These are phyloP conservation scores for Trypoxylus dichotomus DNA, from an alignment of 1,140 invertebrate species.

Conservation along the genomic window DNA sequence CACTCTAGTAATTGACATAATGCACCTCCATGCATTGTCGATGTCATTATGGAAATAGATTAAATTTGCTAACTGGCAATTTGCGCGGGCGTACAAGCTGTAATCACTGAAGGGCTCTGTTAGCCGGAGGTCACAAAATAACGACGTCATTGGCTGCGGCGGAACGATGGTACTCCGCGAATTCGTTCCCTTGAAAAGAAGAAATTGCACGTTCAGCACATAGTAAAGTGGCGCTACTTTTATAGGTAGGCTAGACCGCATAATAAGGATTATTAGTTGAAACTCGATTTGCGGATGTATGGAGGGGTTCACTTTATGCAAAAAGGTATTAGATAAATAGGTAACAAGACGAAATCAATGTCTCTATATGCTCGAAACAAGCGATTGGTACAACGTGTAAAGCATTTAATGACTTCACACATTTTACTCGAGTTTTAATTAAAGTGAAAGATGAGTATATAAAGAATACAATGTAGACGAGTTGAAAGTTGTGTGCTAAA, in stretches of 20 bases:
- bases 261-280: neutral
- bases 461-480: no score
- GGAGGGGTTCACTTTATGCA: no score
- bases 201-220: neutral
- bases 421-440: neutral
- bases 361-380: neutral
- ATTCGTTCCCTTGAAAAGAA: neutral
- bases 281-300: no score
- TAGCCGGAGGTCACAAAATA: slow-evolving; percentile 10
- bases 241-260: neutral
- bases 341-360: neutral
- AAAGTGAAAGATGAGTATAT: no score
- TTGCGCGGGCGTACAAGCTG: neutral
- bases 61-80: slow-evolving; percentile 22
- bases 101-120: neutral
- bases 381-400: neutral
- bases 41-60: slow-evolving; percentile 13
- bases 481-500: no score
- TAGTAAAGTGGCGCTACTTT: neutral
- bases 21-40: neutral
- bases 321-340: no score
- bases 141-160: neutral
- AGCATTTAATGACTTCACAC: neutral
- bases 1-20: neutral
- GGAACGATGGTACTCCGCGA: neutral